Percentiles rank a stretch among this genome's conserved stretches.
These are phyloP conservation scores for Bombus affinis DNA, from an alignment of 1,140 invertebrate genomes.

Conservation along the genomic window DNA sequence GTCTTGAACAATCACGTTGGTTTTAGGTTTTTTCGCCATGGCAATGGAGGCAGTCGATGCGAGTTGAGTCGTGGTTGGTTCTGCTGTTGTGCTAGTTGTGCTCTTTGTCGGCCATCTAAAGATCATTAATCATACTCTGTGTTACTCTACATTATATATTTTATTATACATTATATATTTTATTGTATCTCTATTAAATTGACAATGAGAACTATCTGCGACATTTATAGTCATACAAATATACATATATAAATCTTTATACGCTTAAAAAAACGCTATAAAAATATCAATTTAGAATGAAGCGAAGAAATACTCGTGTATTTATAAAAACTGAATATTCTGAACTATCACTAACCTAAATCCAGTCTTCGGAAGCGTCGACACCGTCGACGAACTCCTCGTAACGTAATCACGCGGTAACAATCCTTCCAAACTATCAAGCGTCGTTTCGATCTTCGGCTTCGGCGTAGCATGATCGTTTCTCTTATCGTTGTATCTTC, in stretches of 20 bases:
- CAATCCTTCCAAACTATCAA: constrained; percentile 64
- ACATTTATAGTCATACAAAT: too few relatives aligned
- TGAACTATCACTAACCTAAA: constrained; percentile 46
- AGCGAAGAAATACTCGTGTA: neutral
- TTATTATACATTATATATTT: neutral
- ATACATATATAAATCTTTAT: too few relatives aligned
- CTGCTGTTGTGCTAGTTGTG: constrained; percentile 49
- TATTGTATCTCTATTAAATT: neutral
- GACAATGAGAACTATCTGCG: neutral
- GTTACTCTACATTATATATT: neutral
- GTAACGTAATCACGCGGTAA: constrained; percentile 60
- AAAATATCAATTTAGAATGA: neutral
- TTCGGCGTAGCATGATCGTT: constrained; percentile 38
- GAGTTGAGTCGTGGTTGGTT: constrained; percentile 39
- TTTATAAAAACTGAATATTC: neutral
- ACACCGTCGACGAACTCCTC: constrained; percentile 3
- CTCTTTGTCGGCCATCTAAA: constrained; percentile 59
- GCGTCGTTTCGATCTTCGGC: constrained; percentile 51
- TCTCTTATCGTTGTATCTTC: constrained; percentile 80
- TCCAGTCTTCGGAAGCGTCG: constrained; percentile 30
- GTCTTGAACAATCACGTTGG: constrained; percentile 77
- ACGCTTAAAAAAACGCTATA: too few relatives aligned
- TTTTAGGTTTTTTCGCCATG: constrained; percentile 49
- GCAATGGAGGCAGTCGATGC: neutral
- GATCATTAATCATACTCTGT: neutral